Evolutionary conservation across 2,113 vertebrate genomes (phyloP), one percentile per base, ranked within the genome.

Genomic region (Brevimyrus niger): DNA sequence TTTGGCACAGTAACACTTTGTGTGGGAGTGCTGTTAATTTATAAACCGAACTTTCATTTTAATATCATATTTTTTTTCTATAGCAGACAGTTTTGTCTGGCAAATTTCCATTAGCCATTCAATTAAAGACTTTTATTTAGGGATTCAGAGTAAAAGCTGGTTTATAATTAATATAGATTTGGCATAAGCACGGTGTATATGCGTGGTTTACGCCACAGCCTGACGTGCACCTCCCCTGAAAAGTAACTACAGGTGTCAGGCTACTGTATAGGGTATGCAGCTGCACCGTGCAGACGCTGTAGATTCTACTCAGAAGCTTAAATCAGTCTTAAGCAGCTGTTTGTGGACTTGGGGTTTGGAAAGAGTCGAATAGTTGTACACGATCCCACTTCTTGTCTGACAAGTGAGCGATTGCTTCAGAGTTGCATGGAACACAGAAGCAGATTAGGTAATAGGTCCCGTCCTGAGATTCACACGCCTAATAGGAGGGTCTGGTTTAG

Each of bases 401-500:
- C 86, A 85, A 21, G 51, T 89, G 89, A 94, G n/a, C 44, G 88
- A 94, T 93, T 88, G 46, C 89, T 27, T 89, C 80, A 19, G 69
- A 58, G 21, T 51, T 50, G 53, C 88, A 38, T 87, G 90, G 47
- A 91, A 87, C 35, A 48, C 1, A 89, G 82, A 90, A 89, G 46
- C 42, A 93, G 93, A 94, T 95, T 91, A 95, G 94, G 95, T 95
- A 94, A 89, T 38, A 47, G 76, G 44, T 38, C 88, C 89, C 88
- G 89, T 88, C 93, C 88, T 91, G 91, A 92, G 90, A 91, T 90
- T 89, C 44, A 21, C 92, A 85, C 38, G 38, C 88, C 76, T 83
- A 58, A 21, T 46, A 48, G 87, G 87, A 93, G 93, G 92, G 94
- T 93, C 90, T 86, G 73, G 89, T 83, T 93, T 94, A 94, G 93